phyloP scores from a whole-genome alignment of 2,113 vertebrate species.

The Cynocephalus volans region DNA sequence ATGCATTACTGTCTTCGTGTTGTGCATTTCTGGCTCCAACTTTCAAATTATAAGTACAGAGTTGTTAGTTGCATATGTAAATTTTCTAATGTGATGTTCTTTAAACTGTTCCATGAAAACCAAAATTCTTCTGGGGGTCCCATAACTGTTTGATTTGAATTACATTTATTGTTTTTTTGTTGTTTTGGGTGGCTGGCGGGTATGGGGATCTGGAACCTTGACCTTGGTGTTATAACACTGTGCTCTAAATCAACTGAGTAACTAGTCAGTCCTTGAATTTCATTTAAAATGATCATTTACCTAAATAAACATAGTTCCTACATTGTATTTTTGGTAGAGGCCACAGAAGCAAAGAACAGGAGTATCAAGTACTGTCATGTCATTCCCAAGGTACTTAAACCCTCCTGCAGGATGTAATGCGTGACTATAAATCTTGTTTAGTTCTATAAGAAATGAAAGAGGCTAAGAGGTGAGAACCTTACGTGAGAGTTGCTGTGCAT shows the following conservation, averaged over 20 bases:
- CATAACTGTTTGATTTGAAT: not conserved
- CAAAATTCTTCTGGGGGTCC: not conserved
- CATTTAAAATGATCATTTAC: not conserved
- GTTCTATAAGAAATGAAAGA: not conserved
- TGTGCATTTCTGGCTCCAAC: not conserved
- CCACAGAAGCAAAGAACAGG: not conserved
- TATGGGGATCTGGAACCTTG: too few relatives aligned
- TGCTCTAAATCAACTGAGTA: too few relatives aligned
- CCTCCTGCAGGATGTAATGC: not conserved
- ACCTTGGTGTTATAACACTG: too few relatives aligned
- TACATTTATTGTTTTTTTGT: not conserved
- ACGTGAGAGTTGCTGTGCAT: too few relatives aligned
- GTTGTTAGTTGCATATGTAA: not conserved
- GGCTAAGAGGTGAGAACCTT: not conserved
- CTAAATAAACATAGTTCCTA: not conserved
- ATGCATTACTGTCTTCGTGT: not conserved
- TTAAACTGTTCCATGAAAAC: not conserved
- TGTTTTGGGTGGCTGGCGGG: too few relatives aligned
- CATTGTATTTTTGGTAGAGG: not conserved
- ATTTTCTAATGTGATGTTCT: not conserved
- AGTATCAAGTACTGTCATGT: not conserved
- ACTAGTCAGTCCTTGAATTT: not conserved
- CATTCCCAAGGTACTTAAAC: not conserved
- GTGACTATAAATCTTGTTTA: not conserved
- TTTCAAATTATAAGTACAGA: not conserved